Percentiles rank a stretch among this genome's conserved stretches.
phyloP scores from a whole-genome alignment of 2,113 vertebrate species.

The Bambusicola thoracicus region DNA sequence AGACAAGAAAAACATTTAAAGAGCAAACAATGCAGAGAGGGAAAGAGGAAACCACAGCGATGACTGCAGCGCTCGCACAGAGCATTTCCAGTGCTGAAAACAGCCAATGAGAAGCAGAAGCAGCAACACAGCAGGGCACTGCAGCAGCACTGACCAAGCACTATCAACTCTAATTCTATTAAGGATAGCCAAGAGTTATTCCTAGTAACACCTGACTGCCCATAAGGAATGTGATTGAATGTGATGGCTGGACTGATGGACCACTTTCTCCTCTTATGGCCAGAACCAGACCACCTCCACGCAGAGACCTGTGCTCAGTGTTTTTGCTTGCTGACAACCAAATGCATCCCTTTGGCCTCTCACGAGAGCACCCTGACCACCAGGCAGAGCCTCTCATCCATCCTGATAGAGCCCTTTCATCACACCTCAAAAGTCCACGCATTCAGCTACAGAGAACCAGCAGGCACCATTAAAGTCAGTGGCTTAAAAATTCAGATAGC shows the following conservation, averaged over 20 bases:
- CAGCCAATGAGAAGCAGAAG: background rate
- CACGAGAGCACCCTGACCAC: accelerated
- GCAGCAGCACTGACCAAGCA: slow-evolving; percentile 6
- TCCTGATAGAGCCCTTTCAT: background rate
- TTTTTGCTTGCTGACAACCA: background rate
- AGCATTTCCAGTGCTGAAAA: background rate
- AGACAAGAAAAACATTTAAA: slow-evolving; percentile 23
- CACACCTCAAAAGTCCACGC: background rate
- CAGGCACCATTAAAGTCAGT: background rate
- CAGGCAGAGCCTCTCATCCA: background rate
- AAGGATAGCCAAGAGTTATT: background rate
- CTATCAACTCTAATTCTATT: background rate
- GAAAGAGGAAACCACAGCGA: background rate
- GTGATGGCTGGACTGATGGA: background rate
- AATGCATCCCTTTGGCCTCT: slow-evolving; percentile 17
- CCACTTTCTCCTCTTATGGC: background rate
- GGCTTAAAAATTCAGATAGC: background rate
- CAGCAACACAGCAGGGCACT: background rate
- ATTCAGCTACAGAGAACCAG: background rate
- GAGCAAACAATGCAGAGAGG: background rate
- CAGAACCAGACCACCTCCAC: background rate
- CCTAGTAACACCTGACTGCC: background rate
- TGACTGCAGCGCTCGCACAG: accelerated
- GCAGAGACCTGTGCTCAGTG: background rate
- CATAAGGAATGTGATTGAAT: background rate